phyloP scores from a whole-genome alignment of 2,888 invertebrate genomes.

The Crepidodera aurea region DNA sequence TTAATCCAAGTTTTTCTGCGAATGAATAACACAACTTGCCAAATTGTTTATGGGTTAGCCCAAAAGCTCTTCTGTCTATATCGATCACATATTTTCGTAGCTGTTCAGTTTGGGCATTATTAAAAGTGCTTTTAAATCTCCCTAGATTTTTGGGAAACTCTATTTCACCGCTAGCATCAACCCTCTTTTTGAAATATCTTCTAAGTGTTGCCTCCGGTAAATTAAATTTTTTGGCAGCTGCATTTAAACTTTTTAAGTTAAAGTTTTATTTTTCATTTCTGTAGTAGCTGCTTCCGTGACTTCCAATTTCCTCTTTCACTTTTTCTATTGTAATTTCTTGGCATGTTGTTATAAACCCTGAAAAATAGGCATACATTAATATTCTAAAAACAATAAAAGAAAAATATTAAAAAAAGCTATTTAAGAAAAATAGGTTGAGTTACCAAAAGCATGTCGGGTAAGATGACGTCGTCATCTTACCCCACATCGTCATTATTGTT shows the following conservation, averaged over 20 bases:
- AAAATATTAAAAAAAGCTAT: too few species aligned
- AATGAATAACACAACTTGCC: conserved; percentile 20
- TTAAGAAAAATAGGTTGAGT: too few species aligned
- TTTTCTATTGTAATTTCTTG: conserved; percentile 9
- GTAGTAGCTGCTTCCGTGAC: not conserved
- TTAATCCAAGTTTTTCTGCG: conserved; percentile 24
- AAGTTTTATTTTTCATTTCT: conserved; percentile 17
- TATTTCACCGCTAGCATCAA: conserved; percentile 4
- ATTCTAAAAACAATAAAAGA: too few species aligned
- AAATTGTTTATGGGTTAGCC: conserved; percentile 25
- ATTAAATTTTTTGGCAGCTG: conserved; percentile 1
- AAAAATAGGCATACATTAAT: too few species aligned
- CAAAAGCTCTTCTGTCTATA: conserved; percentile 25
- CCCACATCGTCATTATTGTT: not conserved
- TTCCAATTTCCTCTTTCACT: not conserved
- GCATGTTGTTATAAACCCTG: too few species aligned
- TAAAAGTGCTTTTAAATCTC: conserved; percentile 24
- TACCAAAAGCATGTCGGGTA: too few species aligned
- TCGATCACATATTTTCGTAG: conserved; percentile 12
- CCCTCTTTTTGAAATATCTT: conserved; percentile 9
- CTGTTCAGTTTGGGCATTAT: conserved; percentile 16
- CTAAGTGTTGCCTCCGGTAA: conserved; percentile 14
- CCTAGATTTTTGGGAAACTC: conserved; percentile 20
- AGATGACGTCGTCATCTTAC: not conserved
- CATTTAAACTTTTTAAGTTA: conserved; percentile 13